Percentiles rank a stretch among this genome's conserved stretches.
These are phyloP conservation scores for Proales similis DNA, from an alignment of 1,140 invertebrate species.

Conservation along the genomic window DNA sequence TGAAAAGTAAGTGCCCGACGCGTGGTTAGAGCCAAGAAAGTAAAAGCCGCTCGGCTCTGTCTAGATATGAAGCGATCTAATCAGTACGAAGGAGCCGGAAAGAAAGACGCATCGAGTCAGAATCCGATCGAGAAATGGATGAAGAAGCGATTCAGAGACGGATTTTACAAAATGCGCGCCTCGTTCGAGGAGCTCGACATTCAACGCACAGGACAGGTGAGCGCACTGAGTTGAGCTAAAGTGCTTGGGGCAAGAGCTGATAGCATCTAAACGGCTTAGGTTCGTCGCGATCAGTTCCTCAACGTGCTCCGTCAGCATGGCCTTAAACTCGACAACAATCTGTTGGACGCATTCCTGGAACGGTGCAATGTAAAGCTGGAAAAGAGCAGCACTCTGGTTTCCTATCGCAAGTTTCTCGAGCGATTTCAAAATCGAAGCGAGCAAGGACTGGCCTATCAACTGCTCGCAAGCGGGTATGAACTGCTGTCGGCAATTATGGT, in stretches of 20 bases:
- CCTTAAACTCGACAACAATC: constrained; percentile 46
- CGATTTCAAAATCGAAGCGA: constrained; percentile 52
- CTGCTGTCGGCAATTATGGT: not conserved
- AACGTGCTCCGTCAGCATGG: constrained; percentile 44
- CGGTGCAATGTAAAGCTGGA: constrained; percentile 45
- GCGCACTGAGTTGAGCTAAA: constrained; percentile 10
- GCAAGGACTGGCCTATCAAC: constrained; percentile 48
- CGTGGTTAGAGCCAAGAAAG: not conserved
- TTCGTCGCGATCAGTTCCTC: constrained; percentile 37
- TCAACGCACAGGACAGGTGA: constrained; percentile 45
- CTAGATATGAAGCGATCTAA: constrained; percentile 2
- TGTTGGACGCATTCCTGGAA: constrained; percentile 48
- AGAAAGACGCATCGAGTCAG: not conserved
- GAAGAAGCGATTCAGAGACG: constrained; percentile 52
- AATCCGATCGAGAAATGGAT: constrained; percentile 47
- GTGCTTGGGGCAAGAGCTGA: not conserved
- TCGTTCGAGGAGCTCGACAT: constrained; percentile 48
- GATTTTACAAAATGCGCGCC: constrained; percentile 47
- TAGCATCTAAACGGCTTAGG: constrained; percentile 36
- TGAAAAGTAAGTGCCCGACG: not conserved
- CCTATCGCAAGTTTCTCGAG: constrained; percentile 46
- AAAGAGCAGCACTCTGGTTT: constrained; percentile 45
- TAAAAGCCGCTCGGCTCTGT: not conserved
- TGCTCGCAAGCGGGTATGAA: constrained; percentile 41
- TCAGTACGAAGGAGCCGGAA: constrained; percentile 7